Conservation (phyloP, 2,113 vertebrate genomes). For the Balaenoptera acutorostrata region DNA sequence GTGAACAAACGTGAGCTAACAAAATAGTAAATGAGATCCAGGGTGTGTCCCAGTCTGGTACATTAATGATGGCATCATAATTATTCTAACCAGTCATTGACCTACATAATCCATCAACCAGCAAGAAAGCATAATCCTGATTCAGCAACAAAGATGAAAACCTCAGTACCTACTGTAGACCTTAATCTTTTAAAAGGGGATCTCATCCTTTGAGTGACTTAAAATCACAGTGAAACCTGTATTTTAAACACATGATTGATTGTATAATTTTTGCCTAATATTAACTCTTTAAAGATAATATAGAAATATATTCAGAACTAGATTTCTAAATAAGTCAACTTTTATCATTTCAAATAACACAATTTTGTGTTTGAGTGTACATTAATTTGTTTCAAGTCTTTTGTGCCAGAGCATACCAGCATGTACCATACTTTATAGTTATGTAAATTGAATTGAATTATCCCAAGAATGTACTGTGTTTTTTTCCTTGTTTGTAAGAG, state of each 20-base stretch:
- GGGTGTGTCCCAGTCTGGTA: not conserved
- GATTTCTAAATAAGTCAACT: not conserved
- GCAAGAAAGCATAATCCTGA: not conserved
- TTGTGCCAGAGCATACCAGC: not conserved
- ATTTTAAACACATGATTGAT: not conserved
- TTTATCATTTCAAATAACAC: not conserved
- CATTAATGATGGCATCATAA: not conserved
- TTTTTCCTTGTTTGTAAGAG: not conserved
- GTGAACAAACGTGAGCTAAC: not conserved
- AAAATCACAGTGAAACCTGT: not conserved
- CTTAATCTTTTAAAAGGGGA: not conserved
- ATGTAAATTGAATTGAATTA: not conserved
- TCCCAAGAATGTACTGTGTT: not conserved
- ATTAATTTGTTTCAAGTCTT: not conserved
- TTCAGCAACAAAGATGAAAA: not conserved
- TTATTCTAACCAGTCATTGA: not conserved
- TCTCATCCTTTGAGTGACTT: not conserved
- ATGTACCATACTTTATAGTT: not conserved
- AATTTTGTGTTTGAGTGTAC: not conserved
- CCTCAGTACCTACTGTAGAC: not conserved
- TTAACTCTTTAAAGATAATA: not conserved
- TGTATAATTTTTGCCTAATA: not conserved
- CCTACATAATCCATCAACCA: not conserved
- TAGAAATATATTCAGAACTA: not conserved
- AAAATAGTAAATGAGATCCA: not conserved